Evolutionary conservation across 2,797 vertebrate species (phyloP).

Genomic region (Vultur gryphus): DNA sequence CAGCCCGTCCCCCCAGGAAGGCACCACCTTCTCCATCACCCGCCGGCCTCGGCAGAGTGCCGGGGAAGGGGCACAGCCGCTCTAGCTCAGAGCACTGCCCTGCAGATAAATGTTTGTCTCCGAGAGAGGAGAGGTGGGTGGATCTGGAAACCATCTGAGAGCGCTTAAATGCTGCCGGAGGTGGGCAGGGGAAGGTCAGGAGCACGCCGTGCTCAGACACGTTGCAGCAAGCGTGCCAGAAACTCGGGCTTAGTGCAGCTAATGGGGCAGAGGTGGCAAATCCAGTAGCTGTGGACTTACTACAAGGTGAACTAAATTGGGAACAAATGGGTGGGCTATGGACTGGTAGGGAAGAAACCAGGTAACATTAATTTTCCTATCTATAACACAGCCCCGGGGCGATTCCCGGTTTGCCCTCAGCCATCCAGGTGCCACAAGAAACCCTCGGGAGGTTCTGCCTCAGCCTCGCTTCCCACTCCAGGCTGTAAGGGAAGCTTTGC

Average conservation of each 20-base stretch:
- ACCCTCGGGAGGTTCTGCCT: neutral
- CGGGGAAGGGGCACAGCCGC: neutral
- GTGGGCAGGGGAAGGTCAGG: neutral
- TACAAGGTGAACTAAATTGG: neutral
- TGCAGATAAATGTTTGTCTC: accelerated
- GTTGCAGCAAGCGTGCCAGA: neutral
- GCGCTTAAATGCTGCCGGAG: neutral
- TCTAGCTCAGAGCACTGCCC: neutral
- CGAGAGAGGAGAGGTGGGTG: neutral
- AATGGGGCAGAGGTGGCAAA: neutral
- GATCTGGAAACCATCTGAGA: neutral
- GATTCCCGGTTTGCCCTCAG: neutral
- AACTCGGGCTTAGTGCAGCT: neutral
- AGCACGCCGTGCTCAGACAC: accelerated
- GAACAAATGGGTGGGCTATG: neutral
- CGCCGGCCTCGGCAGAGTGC: neutral
- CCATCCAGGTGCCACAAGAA: neutral
- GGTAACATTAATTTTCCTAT: neutral
- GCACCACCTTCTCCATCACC: neutral
- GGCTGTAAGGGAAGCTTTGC: neutral
- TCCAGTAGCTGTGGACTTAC: neutral
- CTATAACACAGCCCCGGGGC: neutral
- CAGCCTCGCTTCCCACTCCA: neutral
- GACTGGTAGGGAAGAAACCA: neutral
- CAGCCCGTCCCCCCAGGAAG: neutral